Conservation (phyloP, 2,888 invertebrate genomes). For the Troilus luridus region DNA sequence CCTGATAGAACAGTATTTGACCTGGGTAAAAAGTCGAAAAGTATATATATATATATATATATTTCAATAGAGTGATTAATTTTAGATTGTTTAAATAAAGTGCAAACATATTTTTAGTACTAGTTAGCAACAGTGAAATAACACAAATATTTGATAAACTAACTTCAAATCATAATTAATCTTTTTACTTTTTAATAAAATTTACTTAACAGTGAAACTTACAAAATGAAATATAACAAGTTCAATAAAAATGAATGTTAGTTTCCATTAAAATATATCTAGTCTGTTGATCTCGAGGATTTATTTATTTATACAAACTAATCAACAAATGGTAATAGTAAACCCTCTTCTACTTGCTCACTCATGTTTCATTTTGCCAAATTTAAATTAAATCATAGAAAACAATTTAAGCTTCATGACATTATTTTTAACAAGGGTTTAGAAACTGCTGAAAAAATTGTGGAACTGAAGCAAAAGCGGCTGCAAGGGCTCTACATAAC, state of each 20-base stretch:
- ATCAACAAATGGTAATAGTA: no score
- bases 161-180: no score
- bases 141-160: no score
- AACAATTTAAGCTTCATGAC: background rate
- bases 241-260: no score
- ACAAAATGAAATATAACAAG: no score
- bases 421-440: background rate
- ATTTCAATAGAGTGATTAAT: background rate
- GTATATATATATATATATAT: background rate
- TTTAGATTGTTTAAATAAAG: background rate
- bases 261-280: no score
- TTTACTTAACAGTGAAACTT: no score
- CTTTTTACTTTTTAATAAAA: no score
- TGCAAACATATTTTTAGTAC: background rate
- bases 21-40: background rate
- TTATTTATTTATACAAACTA: no score
- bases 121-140: no score
- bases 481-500: background rate
- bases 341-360: background rate
- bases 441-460: background rate
- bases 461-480: background rate
- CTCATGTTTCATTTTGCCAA: background rate
- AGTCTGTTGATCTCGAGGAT: no score
- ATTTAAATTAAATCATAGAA: background rate
- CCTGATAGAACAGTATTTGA: background rate